Percentiles rank a stretch among this genome's conserved stretches.
Evolutionary conservation across 2,797 vertebrate species (phyloP).

Genomic region (Sparidentex hasta): DNA sequence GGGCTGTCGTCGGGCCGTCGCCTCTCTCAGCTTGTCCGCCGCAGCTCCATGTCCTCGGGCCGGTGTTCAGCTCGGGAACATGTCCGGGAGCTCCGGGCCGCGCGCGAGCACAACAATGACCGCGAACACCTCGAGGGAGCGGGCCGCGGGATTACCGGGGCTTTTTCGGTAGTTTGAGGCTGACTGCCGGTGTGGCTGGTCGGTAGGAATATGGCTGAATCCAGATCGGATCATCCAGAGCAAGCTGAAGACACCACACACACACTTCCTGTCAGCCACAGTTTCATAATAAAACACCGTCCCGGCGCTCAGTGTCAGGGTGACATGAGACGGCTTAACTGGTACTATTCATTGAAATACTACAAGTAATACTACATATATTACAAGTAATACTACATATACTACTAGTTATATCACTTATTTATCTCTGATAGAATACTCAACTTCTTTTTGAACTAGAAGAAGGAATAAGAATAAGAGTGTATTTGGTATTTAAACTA

Average conservation of each 20-base stretch:
- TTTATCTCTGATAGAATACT: no score
- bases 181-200: conserved; percentile 72
- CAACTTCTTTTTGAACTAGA: no score
- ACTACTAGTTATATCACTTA: no score
- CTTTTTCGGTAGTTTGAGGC: conserved; percentile 31
- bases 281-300: conserved; percentile 57
- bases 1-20: conserved; percentile 74
- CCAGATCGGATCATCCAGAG: conserved; percentile 38
- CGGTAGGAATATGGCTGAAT: conserved; percentile 84
- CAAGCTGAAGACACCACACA: neutral
- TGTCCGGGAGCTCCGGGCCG: conserved; percentile 22
- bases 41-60: conserved; percentile 68
- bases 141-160: neutral
- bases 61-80: conserved; percentile 33
- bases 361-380: no score
- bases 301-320: no score
- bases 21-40: conserved; percentile 71
- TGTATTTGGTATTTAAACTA: no score
- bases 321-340: neutral
- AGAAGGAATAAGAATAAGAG: no score
- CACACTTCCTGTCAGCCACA: conserved; percentile 22
- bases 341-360: neutral
- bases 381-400: no score
- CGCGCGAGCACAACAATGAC: neutral
- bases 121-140: neutral